Percentiles rank a stretch among this genome's conserved stretches.
phyloP scores from a whole-genome alignment of 2,888 invertebrate species.

The Eupithecia subfuscata region DNA sequence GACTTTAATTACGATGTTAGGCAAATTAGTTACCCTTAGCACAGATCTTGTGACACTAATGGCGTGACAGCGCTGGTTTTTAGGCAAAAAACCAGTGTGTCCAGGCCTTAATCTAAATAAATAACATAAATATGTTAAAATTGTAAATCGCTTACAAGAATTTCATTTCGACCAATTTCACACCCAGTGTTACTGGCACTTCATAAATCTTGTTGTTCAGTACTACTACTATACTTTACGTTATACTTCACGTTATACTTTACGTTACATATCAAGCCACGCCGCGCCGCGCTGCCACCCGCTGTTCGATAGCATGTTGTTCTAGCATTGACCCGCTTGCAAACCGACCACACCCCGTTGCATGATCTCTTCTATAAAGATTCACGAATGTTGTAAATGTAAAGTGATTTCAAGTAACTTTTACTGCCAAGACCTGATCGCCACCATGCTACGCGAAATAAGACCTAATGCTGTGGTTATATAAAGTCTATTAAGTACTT shows the following conservation, averaged over 20 bases:
- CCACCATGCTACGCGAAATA: background rate
- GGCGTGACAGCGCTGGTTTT: background rate
- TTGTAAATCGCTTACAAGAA: too few relatives aligned
- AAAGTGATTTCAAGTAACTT: conserved; percentile 11
- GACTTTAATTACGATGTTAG: too few relatives aligned
- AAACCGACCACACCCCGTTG: conserved; percentile 10
- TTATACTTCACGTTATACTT: background rate
- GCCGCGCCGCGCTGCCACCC: background rate
- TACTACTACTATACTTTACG: background rate
- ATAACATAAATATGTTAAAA: too few relatives aligned
- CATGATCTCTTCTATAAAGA: conserved; percentile 17
- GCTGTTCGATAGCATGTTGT: background rate
- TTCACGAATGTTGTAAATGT: conserved; percentile 20
- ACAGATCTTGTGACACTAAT: too few relatives aligned
- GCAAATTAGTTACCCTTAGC: too few relatives aligned
- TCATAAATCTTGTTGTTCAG: background rate
- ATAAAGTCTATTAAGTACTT: background rate
- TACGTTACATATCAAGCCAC: background rate
- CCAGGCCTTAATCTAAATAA: too few relatives aligned
- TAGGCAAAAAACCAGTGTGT: too few relatives aligned
- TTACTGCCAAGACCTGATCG: background rate
- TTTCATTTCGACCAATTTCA: background rate
- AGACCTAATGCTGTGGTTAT: background rate
- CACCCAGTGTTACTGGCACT: background rate
- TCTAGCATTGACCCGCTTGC: background rate